These are phyloP conservation scores for Vulpes lagopus DNA, from an alignment of 2,113 vertebrate genomes.

Conservation along the genomic window DNA sequence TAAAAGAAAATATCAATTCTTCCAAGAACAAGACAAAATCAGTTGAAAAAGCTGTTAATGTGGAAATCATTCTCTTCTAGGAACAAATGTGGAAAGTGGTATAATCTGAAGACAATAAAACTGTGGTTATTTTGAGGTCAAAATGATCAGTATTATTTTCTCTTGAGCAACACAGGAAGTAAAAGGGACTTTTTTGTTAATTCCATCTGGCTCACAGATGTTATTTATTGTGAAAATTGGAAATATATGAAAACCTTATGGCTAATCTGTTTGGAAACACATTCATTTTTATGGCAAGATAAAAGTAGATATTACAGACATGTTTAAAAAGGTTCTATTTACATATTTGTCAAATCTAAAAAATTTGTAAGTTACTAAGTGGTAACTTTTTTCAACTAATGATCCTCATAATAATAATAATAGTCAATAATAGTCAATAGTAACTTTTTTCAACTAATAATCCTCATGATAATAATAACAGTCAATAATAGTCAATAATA, in stretches of 20 bases:
- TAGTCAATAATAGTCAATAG: background rate
- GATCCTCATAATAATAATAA: background rate
- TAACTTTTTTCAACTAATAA: background rate
- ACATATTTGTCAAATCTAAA: slow-evolving; percentile 55
- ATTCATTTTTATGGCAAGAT: slow-evolving; percentile 55
- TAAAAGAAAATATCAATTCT: background rate
- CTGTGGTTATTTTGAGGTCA: slow-evolving; percentile 35
- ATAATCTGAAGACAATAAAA: slow-evolving; percentile 21
- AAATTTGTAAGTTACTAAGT: background rate
- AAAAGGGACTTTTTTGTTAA: slow-evolving; percentile 48
- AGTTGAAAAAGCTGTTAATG: slow-evolving; percentile 49
- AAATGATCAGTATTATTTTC: slow-evolving; percentile 66
- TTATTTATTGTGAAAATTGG: slow-evolving; percentile 27
- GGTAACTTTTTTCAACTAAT: background rate
- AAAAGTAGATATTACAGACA: background rate
- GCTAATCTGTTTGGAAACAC: slow-evolving; percentile 12
- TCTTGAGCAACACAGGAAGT: slow-evolving; percentile 62
- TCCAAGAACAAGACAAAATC: slow-evolving; percentile 33
- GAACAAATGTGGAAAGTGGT: slow-evolving; percentile 35
- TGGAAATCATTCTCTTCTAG: background rate
- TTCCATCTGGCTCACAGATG: slow-evolving; percentile 73
- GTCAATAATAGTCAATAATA: background rate
- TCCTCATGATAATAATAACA: background rate
- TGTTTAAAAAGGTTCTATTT: slow-evolving; percentile 42
- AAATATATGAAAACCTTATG: slow-evolving; percentile 60